Conservation (phyloP, 1,140 invertebrate genomes). For the Magallana gigas region DNA sequence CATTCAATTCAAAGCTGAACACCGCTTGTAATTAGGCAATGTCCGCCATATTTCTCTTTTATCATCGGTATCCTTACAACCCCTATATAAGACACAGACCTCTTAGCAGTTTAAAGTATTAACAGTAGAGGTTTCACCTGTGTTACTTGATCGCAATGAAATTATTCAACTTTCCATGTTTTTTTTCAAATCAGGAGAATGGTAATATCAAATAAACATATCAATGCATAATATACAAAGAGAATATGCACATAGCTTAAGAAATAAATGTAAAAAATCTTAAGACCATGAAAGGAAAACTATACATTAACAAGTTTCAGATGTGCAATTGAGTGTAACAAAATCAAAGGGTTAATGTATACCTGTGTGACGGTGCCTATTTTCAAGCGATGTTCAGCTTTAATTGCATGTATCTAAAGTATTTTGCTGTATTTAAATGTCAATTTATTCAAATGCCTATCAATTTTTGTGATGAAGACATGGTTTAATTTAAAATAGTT, state of each 20-base stretch:
- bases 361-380: not conserved
- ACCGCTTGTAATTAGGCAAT: too few relatives aligned
- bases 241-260: too few relatives aligned
- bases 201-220: not conserved
- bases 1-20: too few relatives aligned
- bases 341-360: not conserved
- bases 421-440: slow-evolving; percentile 1
- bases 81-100: too few relatives aligned
- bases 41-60: too few relatives aligned
- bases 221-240: not conserved
- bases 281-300: too few relatives aligned
- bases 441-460: not conserved
- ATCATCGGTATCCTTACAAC: too few relatives aligned
- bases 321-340: not conserved
- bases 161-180: not conserved
- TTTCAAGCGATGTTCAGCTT: not conserved
- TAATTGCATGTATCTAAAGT: not conserved
- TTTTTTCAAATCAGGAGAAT: not conserved
- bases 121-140: too few relatives aligned
- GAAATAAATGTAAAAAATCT: too few relatives aligned
- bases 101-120: too few relatives aligned
- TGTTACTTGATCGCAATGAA: not conserved
- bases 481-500: too few relatives aligned
- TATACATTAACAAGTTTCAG: not conserved
- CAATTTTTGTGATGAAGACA: not conserved